Conservation (phyloP, 2,113 vertebrate species). For the Microtus oregoni region DNA sequence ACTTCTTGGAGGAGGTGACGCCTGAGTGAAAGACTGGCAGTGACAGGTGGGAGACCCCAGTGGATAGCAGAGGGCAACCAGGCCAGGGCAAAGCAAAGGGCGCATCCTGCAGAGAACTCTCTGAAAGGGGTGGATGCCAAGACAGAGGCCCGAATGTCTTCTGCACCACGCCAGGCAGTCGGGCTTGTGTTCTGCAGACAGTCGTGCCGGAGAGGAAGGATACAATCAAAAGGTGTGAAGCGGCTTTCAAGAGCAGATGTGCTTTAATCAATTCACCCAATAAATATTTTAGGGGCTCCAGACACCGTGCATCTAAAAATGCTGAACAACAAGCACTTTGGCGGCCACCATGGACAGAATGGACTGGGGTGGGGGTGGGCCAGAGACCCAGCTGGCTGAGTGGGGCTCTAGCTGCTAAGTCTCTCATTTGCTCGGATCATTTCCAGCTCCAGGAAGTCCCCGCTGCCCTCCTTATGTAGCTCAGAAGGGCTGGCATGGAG, state of each 20-base stretch:
- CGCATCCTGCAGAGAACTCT: no score
- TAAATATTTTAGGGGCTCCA: slow-evolving; percentile 61
- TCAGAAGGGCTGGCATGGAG: neutral
- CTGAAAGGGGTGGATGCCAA: neutral
- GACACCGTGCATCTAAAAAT: slow-evolving; percentile 17
- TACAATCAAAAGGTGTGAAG: slow-evolving; percentile 52
- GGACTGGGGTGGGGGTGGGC: neutral
- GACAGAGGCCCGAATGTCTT: neutral
- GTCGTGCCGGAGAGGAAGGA: neutral
- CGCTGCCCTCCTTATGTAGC: neutral
- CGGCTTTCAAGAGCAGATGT: slow-evolving; percentile 42
- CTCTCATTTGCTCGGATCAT: neutral
- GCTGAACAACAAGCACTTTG: slow-evolving; percentile 14
- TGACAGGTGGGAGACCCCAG: slow-evolving; percentile 63
- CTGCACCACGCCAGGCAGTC: neutral
- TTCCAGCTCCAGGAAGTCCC: neutral
- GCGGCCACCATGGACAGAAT: neutral
- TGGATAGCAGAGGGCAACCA: neutral
- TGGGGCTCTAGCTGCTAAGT: neutral
- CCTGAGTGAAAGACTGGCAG: slow-evolving; percentile 60
- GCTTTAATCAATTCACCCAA: slow-evolving; percentile 56
- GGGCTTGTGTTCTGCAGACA: neutral
- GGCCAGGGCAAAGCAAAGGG: neutral
- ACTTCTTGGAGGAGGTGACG: slow-evolving; percentile 69
- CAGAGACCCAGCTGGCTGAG: neutral